Percentiles rank a stretch among this genome's conserved stretches.
Conservation (phyloP, 2,888 invertebrate genomes). For the Blera fallax region DNA sequence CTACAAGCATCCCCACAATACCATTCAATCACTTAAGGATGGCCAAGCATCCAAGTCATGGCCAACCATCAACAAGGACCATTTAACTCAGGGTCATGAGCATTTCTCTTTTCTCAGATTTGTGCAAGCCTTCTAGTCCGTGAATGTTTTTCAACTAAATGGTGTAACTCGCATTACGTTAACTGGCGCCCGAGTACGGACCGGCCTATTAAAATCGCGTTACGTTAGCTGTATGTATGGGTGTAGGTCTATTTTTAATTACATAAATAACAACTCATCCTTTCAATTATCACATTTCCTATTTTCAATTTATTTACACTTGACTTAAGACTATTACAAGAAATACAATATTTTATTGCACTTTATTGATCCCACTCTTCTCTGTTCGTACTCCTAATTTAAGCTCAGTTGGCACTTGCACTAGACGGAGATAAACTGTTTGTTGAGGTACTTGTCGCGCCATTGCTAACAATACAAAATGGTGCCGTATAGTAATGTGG, state of each 20-base stretch:
- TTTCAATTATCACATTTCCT: slow-evolving; percentile 27
- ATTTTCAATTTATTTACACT: slow-evolving; percentile 48
- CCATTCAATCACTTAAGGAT: no score
- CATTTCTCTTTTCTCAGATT: no score
- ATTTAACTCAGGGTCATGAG: no score
- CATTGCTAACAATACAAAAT: slow-evolving; percentile 74
- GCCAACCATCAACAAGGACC: no score
- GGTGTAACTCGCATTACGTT: no score
- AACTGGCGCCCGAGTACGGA: no score
- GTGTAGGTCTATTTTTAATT: background rate
- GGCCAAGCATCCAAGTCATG: no score
- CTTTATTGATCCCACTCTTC: slow-evolving; percentile 3
- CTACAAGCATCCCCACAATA: no score
- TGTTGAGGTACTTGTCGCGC: background rate
- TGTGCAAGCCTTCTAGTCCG: no score
- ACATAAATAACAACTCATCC: background rate
- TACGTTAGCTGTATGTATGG: no score
- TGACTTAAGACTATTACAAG: slow-evolving; percentile 1
- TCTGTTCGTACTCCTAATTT: background rate
- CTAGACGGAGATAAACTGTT: slow-evolving; percentile 31
- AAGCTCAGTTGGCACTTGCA: slow-evolving; percentile 8
- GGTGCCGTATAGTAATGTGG: slow-evolving; percentile 74
- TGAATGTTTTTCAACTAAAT: no score
- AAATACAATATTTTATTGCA: background rate
- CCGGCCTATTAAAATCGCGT: no score